phyloP scores from a whole-genome alignment of 2,888 invertebrate species.

The Myopa tessellatipennis region DNA sequence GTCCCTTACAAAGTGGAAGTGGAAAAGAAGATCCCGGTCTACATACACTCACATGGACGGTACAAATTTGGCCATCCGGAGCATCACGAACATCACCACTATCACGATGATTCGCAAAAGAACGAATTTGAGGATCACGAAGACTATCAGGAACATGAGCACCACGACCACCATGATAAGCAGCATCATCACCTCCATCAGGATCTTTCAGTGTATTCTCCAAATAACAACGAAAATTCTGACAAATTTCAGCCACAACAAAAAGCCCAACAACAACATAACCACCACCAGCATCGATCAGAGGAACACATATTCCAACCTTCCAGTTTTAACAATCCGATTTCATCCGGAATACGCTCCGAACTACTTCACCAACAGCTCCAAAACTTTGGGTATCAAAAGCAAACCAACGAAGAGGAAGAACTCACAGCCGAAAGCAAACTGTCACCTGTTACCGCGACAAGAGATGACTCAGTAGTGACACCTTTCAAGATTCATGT shows the following conservation, averaged over 20 bases:
- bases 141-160: slow-evolving; percentile 34
- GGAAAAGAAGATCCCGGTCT: slow-evolving; percentile 68
- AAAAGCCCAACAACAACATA: slow-evolving; percentile 1
- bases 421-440: slow-evolving; percentile 50
- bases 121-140: slow-evolving; percentile 38
- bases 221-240: slow-evolving; percentile 49
- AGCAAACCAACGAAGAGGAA: slow-evolving; percentile 39
- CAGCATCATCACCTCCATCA: slow-evolving; percentile 9
- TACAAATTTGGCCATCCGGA: slow-evolving; percentile 60
- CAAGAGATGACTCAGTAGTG: slow-evolving; percentile 27
- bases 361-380: slow-evolving; percentile 51
- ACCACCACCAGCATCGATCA: not conserved
- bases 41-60: slow-evolving; percentile 62
- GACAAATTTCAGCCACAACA: slow-evolving; percentile 37
- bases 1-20: slow-evolving; percentile 57
- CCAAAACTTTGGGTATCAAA: slow-evolving; percentile 52
- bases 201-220: slow-evolving; percentile 50
- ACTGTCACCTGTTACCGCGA: slow-evolving; percentile 45
- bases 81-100: slow-evolving; percentile 31
- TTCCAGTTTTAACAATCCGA: slow-evolving; percentile 29
- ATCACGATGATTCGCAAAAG: slow-evolving; percentile 21
- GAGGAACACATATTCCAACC: slow-evolving; percentile 29
- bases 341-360: slow-evolving; percentile 37
- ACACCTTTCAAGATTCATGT: slow-evolving; percentile 46
- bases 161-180: slow-evolving; percentile 43